Percentiles rank a stretch among this genome's conserved stretches.
phyloP scores from a whole-genome alignment of 1,140 invertebrate genomes.

The Babylonia areolata region DNA sequence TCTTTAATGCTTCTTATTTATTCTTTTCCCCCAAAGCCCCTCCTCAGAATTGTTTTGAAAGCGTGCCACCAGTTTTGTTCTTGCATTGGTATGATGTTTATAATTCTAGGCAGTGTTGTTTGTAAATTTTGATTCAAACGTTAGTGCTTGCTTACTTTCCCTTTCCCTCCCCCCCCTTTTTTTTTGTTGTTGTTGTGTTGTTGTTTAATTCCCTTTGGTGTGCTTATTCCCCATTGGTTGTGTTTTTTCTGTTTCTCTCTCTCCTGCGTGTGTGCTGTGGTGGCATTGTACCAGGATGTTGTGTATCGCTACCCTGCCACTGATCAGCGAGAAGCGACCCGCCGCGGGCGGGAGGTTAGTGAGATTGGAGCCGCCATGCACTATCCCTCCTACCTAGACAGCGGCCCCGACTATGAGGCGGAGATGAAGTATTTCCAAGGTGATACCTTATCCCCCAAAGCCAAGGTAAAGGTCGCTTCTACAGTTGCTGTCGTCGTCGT shows the following conservation, averaged over 20 bases:
- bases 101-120: too few relatives aligned
- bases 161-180: background rate
- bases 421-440: slow-evolving; percentile 72
- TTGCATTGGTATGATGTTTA: background rate
- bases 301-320: slow-evolving; percentile 46
- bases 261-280: slow-evolving; percentile 37
- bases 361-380: slow-evolving; percentile 65
- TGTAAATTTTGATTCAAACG: too few relatives aligned
- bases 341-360: slow-evolving; percentile 57
- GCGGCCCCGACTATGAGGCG: slow-evolving; percentile 69
- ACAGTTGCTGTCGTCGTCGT: too few relatives aligned
- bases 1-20: too few relatives aligned
- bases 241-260: slow-evolving; percentile 29
- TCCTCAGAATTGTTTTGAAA: background rate
- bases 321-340: slow-evolving; percentile 41
- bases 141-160: background rate
- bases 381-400: slow-evolving; percentile 70
- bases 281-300: slow-evolving; percentile 57
- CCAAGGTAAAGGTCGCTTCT: slow-evolving; percentile 60
- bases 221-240: background rate
- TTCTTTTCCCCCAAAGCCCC: too few relatives aligned
- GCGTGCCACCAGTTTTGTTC: background rate
- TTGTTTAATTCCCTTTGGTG: too few relatives aligned
- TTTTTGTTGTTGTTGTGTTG: background rate
- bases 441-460: slow-evolving; percentile 66